These are phyloP conservation scores for Pseudomugil tenellus DNA, from an alignment of 2,797 vertebrate species.

Conservation along the genomic window DNA sequence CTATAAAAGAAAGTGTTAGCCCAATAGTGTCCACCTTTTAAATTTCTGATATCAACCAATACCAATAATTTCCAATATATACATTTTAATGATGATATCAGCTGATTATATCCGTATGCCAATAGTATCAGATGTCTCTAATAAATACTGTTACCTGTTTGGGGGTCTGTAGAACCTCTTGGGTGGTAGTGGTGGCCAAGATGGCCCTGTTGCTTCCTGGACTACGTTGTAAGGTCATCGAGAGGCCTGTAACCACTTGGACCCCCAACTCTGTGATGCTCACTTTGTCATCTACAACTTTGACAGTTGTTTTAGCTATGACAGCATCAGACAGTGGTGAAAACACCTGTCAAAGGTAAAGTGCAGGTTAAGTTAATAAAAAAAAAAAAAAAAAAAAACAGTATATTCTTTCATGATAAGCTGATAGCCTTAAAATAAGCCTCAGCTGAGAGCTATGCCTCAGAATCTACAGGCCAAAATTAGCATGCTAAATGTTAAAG, in stretches of 20 bases:
- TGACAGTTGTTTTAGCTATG: slow-evolving; percentile 89
- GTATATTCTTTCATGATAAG: background rate
- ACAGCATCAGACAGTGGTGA: slow-evolving; percentile 91
- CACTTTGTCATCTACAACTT: slow-evolving; percentile 92
- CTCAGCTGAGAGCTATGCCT: background rate
- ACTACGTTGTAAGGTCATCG: slow-evolving; percentile 90
- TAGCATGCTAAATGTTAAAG: background rate
- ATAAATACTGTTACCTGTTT: slow-evolving; percentile 83
- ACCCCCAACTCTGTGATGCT: slow-evolving; percentile 90
- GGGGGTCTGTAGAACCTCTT: slow-evolving; percentile 86
- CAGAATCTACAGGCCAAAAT: background rate
- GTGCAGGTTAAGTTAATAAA: slow-evolving; percentile 10
- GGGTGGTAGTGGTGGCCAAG: slow-evolving; percentile 86
- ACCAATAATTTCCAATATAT: too few species aligned
- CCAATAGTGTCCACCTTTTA: too few species aligned
- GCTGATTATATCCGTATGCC: too few species aligned
- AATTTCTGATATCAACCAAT: too few species aligned
- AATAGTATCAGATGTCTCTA: too few species aligned
- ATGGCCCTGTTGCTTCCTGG: slow-evolving; percentile 90
- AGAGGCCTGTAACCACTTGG: slow-evolving; percentile 89
- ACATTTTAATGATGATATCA: too few species aligned
- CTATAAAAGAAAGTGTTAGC: too few species aligned
- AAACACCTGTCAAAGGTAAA: slow-evolving; percentile 82
- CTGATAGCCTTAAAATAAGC: too few species aligned
- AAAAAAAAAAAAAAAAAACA: background rate